Conservation (phyloP, 2,113 vertebrate genomes). For the Archocentrus centrarchus region DNA sequence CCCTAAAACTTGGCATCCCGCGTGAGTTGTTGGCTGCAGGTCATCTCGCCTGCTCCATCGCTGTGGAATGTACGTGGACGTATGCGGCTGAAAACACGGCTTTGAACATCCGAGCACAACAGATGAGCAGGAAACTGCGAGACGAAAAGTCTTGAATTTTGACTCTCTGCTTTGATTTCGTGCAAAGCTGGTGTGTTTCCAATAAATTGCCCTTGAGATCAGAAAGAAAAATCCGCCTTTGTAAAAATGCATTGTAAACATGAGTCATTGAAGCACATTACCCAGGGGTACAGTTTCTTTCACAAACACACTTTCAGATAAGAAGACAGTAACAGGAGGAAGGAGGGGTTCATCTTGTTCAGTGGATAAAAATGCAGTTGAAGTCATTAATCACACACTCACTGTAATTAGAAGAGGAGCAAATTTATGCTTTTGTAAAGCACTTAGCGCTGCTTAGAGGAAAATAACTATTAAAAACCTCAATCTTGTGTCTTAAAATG, state of each 20-base stretch:
- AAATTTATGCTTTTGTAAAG: constrained; percentile 27
- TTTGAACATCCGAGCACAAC: constrained; percentile 44
- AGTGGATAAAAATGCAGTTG: not conserved
- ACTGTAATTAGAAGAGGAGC: constrained; percentile 29
- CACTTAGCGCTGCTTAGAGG: not conserved
- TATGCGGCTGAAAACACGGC: constrained; percentile 12
- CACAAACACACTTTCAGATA: constrained; percentile 26
- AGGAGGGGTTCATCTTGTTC: not conserved
- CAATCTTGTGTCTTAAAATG: not conserved
- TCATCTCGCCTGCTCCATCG: constrained; percentile 17
- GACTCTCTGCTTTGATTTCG: constrained; percentile 39
- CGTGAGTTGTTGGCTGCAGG: constrained; percentile 28
- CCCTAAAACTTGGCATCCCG: constrained; percentile 23
- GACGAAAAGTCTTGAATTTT: constrained; percentile 25
- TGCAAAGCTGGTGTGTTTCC: constrained; percentile 39
- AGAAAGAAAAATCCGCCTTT: constrained; percentile 33
- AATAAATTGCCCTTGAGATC: constrained; percentile 43
- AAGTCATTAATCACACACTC: constrained; percentile 49
- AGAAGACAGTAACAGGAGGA: constrained; percentile 20
- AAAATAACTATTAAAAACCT: not conserved
- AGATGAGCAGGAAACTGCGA: constrained; percentile 19
- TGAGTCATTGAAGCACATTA: constrained; percentile 22
- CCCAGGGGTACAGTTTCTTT: constrained; percentile 13
- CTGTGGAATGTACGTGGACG: constrained; percentile 16
- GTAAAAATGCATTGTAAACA: constrained; percentile 48